Evolutionary conservation across 2,888 invertebrate genomes (phyloP).

Genomic region (Euclidia mi): DNA sequence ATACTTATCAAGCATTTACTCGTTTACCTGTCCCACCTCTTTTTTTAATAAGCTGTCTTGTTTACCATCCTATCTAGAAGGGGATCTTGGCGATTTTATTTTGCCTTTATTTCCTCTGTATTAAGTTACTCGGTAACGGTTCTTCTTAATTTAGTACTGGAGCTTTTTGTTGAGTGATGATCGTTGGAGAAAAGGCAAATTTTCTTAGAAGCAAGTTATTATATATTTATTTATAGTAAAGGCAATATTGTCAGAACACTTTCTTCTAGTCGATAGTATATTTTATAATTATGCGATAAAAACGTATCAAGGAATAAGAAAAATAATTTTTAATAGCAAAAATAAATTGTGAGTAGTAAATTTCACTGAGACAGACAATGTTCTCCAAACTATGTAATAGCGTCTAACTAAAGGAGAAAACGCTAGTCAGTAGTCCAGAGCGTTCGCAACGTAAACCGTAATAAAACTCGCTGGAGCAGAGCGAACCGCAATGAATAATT

Average conservation of each 20-base stretch:
- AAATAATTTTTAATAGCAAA: neutral
- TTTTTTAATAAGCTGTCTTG: conserved; percentile 73
- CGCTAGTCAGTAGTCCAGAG: conserved; percentile 34
- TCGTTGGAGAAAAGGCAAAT: neutral
- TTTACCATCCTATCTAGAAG: conserved; percentile 55
- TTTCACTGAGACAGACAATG: conserved; percentile 15
- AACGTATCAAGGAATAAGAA: too few relatives aligned
- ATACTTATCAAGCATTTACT: conserved; percentile 85
- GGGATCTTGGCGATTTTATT: conserved; percentile 52
- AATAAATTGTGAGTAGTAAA: conserved; percentile 16
- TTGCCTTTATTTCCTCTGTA: conserved; percentile 50
- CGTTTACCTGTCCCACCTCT: conserved; percentile 79
- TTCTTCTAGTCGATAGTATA: too few relatives aligned
- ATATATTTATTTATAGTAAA: conserved; percentile 8
- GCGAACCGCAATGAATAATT: conserved; percentile 65
- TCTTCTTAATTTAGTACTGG: conserved; percentile 39
- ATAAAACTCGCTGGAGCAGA: conserved; percentile 60
- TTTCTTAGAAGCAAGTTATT: conserved; percentile 23
- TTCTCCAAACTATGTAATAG: conserved; percentile 24
- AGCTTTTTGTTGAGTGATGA: conserved; percentile 28
- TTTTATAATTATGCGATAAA: too few relatives aligned
- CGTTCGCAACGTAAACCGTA: conserved; percentile 50
- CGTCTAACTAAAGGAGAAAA: conserved; percentile 39
- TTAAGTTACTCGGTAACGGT: conserved; percentile 54
- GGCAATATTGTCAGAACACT: neutral